These are phyloP conservation scores for Halcyon senegalensis DNA, from an alignment of 2,113 vertebrate genomes.

Conservation along the genomic window DNA sequence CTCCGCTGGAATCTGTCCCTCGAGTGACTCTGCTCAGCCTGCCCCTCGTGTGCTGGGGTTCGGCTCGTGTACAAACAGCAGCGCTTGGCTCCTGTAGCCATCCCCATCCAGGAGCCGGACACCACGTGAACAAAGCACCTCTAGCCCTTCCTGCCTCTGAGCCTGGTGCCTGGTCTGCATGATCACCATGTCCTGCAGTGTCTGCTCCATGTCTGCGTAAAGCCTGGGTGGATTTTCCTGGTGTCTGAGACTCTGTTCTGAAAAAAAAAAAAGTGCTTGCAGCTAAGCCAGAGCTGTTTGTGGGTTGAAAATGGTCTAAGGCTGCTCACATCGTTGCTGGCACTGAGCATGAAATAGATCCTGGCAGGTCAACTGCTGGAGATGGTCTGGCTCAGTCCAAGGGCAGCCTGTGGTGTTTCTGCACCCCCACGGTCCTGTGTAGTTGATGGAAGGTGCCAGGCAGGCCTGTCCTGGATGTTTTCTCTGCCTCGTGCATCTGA, in stretches of 20 bases:
- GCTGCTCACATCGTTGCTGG: neutral
- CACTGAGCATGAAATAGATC: no score
- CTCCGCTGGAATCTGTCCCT: neutral
- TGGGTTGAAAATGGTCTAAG: neutral
- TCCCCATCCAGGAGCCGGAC: neutral
- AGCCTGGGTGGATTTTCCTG: neutral
- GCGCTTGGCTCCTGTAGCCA: rapidly evolving
- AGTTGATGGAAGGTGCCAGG: neutral
- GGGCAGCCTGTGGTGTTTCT: neutral
- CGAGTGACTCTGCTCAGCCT: neutral
- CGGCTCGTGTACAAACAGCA: neutral
- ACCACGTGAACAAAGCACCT: neutral
- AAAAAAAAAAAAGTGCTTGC: neutral
- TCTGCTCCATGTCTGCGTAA: neutral
- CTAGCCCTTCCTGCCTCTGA: neutral
- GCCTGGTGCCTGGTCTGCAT: neutral
- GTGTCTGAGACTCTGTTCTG: neutral
- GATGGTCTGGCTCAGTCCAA: neutral
- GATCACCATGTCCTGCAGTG: rapidly evolving
- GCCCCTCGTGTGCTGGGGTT: neutral
- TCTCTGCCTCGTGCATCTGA: neutral
- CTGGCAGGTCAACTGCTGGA: neutral
- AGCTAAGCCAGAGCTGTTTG: neutral
- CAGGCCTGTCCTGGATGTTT: neutral
- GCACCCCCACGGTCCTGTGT: neutral